Evolutionary conservation across 2,113 vertebrate species (phyloP), one percentile per base, ranked within the genome.

Genomic region (Ophthalmolycus amberensis): DNA sequence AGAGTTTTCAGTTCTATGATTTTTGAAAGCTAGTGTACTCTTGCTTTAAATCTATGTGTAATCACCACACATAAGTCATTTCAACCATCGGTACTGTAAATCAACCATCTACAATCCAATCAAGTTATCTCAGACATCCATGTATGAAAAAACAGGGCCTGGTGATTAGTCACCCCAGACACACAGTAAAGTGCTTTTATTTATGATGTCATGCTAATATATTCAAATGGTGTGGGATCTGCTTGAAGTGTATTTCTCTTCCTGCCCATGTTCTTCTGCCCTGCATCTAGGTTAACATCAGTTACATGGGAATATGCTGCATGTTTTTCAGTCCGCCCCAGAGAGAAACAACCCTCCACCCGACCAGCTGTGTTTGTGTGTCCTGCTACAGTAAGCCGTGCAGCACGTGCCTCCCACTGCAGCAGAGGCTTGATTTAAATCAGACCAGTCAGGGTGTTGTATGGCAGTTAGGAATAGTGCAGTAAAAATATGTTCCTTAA

Each of bases 191-290:
- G 18, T n/a, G 58, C 34, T 80, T 66, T 25, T 70, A 27, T 75
- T 70, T 25, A 42, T 40, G 58, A 65, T 74, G 59, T 60, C 69
- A 77, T 70, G 54, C 58, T 59, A 77, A 85, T 77, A 18, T 59
- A 65, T 78, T 69, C 69, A 48, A 10, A 52, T 32, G 44, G 6
- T 5, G 16, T 7, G 22, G 38, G 12, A 58, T 46, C 37, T 29
- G 34, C n/a, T 48, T 34, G 65, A 46, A 27, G 8, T n/a, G 29
- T 25, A 32, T 9, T 73, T 38, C 40, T 66, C 20, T 37, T 34
- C 11, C 9, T 56, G 27, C 15, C 50, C 25, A 22, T 54, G 65
- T 67, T 67, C 54, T 11, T 27, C 62, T 48, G 56, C 74, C 38
- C 34, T 44, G 60, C 9, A 66, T 44, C 44, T 27, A 3, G 37